These are phyloP conservation scores for Craterocephalus amniculus DNA, from an alignment of 2,797 vertebrate genomes.

Conservation along the genomic window DNA sequence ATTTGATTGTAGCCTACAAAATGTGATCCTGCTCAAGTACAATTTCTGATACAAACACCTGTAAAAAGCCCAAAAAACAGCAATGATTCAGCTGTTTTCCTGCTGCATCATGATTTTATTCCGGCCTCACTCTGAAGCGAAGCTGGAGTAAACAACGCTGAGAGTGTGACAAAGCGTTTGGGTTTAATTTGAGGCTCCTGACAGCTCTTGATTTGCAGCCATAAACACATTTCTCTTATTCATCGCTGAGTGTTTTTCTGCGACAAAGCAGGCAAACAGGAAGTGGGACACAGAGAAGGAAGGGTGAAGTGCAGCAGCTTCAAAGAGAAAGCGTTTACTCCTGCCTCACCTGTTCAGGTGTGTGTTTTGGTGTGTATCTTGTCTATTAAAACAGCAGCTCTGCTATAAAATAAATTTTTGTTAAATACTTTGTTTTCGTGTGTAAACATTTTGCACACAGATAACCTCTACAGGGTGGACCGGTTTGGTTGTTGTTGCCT, in stretches of 20 bases:
- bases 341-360: constrained; percentile 39
- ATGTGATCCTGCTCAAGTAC: neutral
- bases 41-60: neutral
- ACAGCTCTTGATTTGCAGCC: constrained; percentile 35
- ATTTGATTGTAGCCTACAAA: neutral
- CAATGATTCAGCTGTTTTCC: constrained; percentile 25
- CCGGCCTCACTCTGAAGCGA: constrained; percentile 11
- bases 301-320: neutral
- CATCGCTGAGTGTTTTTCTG: constrained; percentile 47
- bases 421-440: neutral
- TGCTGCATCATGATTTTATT: constrained; percentile 25
- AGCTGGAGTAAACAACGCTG: constrained; percentile 31
- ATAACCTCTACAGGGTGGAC: constrained; percentile 4
- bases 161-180: constrained; percentile 56
- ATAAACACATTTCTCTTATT: constrained; percentile 53
- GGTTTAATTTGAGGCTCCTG: constrained; percentile 46
- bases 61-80: neutral
- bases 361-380: constrained; percentile 1
- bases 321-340: neutral
- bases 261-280: constrained; percentile 54
- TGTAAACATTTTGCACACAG: constrained; percentile 8
- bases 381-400: constrained; percentile 1
- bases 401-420: neutral
- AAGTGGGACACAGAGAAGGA: constrained; percentile 29
- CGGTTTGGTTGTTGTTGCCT: constrained; percentile 38